Evolutionary conservation across 2,888 invertebrate species (phyloP), one percentile per base, ranked within the genome.

Genomic region (Plebejus argus): DNA sequence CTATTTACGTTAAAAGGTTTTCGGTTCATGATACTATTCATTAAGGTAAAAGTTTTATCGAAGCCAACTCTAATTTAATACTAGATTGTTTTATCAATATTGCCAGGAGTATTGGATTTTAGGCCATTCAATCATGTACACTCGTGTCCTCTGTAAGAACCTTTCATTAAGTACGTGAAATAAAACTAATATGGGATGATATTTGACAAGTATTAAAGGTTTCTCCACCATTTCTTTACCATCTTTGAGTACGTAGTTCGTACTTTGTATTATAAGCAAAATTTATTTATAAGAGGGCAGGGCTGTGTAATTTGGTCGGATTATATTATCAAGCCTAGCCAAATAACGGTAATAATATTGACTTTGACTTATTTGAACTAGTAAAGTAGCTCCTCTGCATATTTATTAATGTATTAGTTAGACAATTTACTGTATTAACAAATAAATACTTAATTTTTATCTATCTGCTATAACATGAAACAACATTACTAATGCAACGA

Each of bases 1-100:
- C 71, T 66, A 71, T 35, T 71, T 71, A 71, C 71, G 35, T 71
- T 71, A 71, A 71, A 71, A 71, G 39, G 71, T 71, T 71, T 66
- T 28, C 66, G 6, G 66, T 66, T 4, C 66, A 66, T 15, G 66
- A 66, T 18, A 66, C 66, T 33, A 66, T 66, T 66, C 28, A 66
- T 66, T 66, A 66, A 66, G 28, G 66, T 28, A 28, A 66, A 66
- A 66, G 66, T 66, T 66, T 7, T 66, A 15, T 66, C 15, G 28
- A 33, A 61, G 20, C 12, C 23, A 12, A 23, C 23, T 53, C 18
- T 53, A 53, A 53, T 53, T 15, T 53, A 61, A 23, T 61, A 23
- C 61, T 61, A 61, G 23, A 61, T 61, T 61, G 61, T 61, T 23
- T 23, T 61, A 23, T 23, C 3, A 45, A 45, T 45, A 45, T 45